These are phyloP conservation scores for Actinia tenebrosa DNA, from an alignment of 64 coral and sea anemone species.

Conservation along the genomic window DNA sequence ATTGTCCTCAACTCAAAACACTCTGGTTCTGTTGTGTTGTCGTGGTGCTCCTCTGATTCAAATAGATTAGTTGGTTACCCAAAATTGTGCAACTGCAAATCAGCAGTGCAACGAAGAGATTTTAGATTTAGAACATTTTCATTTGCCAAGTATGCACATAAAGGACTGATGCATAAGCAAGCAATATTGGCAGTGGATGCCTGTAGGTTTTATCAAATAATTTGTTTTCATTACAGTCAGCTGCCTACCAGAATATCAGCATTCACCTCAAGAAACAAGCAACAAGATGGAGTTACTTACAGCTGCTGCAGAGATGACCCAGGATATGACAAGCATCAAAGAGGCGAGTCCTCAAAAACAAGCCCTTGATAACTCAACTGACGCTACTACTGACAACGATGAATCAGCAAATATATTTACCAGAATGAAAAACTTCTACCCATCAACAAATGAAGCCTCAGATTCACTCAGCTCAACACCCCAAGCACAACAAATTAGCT, in stretches of 20 bases:
- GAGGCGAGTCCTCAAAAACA: neutral
- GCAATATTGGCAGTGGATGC: no score
- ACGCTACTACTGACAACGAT: neutral
- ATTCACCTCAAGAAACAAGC: neutral
- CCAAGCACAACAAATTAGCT: neutral
- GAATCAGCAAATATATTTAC: neutral
- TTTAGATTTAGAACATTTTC: no score
- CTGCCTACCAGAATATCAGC: neutral
- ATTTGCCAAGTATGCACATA: no score
- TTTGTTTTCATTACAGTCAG: neutral
- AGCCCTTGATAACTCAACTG: neutral
- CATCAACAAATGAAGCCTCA: neutral
- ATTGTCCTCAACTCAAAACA: no score
- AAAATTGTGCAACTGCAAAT: no score
- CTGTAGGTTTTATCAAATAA: no score
- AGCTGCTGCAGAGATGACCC: slow-evolving; percentile 26
- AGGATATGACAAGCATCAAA: neutral
- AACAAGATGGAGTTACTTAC: slow-evolving; percentile 20
- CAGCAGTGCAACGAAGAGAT: no score
- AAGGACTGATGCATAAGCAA: no score
- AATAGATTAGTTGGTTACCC: no score
- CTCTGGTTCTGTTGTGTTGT: no score
- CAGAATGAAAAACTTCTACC: neutral
- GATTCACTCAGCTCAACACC: neutral
- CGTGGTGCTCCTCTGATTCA: no score